Evolutionary conservation across 2,888 invertebrate genomes (phyloP).

Genomic region (Mythimna loreyi): DNA sequence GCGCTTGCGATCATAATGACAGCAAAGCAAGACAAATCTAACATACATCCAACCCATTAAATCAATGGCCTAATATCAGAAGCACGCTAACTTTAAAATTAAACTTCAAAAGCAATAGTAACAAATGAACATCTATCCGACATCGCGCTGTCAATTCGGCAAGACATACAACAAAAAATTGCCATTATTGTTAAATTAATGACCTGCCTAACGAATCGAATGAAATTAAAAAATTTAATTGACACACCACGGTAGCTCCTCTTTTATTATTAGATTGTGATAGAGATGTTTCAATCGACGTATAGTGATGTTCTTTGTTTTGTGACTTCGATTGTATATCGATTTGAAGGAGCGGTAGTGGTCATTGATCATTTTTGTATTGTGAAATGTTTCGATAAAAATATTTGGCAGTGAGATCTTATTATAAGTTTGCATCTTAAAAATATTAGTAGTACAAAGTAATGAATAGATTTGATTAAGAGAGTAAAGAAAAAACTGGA

Average conservation of each 20-base stretch:
- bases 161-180: slow-evolving; percentile 33
- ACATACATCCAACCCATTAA: slow-evolving; percentile 27
- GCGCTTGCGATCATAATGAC: background rate
- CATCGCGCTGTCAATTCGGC: slow-evolving; percentile 47
- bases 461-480: background rate
- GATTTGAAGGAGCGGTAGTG: slow-evolving; percentile 25
- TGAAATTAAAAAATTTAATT: slow-evolving; percentile 58
- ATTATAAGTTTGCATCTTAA: too few species aligned
- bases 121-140: slow-evolving; percentile 24
- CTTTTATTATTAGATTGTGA: slow-evolving; percentile 72
- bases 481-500: background rate
- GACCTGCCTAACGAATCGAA: slow-evolving; percentile 55
- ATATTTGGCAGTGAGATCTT: background rate
- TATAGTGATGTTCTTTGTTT: slow-evolving; percentile 67
- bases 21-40: background rate
- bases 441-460: background rate
- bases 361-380: slow-evolving; percentile 15
- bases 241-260: slow-evolving; percentile 57
- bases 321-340: slow-evolving; percentile 39
- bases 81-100: slow-evolving; percentile 33
- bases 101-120: slow-evolving; percentile 28
- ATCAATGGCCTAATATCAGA: slow-evolving; percentile 17
- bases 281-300: slow-evolving; percentile 75
- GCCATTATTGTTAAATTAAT: slow-evolving; percentile 59
- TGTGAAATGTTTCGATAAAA: slow-evolving; percentile 3